A percentile compares a stretch with the other conserved stretches of the same genome.
These are phyloP conservation scores for Clarias gariepinus DNA, from an alignment of 2,113 vertebrate species.

Conservation along the genomic window DNA sequence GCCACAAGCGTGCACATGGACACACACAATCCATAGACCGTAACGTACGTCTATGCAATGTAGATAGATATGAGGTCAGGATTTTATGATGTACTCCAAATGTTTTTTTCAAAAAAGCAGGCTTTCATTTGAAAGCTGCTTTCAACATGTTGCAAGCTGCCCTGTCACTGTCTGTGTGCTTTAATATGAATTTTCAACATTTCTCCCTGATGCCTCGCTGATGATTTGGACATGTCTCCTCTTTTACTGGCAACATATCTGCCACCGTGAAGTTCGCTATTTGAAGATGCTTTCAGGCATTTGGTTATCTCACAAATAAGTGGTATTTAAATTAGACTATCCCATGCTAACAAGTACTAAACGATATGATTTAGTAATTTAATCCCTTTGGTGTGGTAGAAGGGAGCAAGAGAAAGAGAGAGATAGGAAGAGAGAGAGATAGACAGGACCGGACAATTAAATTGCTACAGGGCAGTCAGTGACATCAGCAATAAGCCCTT, in stretches of 20 bases:
- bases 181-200: neutral
- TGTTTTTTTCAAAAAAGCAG: neutral
- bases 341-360: neutral
- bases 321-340: neutral
- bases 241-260: neutral
- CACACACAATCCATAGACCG: too few relatives aligned
- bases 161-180: neutral
- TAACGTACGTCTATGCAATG: too few relatives aligned
- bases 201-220: neutral
- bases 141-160: neutral
- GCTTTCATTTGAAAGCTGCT: neutral
- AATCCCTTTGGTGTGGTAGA: neutral
- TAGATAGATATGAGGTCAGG: neutral
- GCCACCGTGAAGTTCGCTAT: neutral
- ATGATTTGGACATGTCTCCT: neutral
- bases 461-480: slow-evolving; percentile 52
- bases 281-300: neutral
- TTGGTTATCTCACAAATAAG: neutral
- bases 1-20: too few relatives aligned
- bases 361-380: neutral
- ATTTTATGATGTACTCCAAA: neutral
- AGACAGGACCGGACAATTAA: neutral
- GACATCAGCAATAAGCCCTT: slow-evolving; percentile 57
- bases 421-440: slow-evolving; percentile 30
- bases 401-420: neutral